Evolutionary conservation across 2,888 invertebrate genomes (phyloP).

Genomic region (Diarsia brunnea): DNA sequence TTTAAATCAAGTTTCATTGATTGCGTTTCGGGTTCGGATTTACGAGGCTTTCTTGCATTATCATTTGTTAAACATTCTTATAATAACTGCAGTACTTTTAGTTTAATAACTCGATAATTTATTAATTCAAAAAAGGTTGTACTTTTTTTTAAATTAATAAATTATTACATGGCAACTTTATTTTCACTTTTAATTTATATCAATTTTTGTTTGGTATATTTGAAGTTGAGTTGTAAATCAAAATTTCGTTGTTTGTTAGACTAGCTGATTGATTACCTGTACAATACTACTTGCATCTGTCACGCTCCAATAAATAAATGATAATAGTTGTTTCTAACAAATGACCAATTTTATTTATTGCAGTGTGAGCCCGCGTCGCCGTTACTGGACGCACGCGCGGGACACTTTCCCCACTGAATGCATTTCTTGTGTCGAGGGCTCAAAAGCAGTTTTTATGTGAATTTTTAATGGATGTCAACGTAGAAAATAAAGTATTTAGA

Average conservation of each 20-base stretch:
- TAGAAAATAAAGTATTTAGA: slow-evolving; percentile 70
- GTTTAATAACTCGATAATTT: slow-evolving; percentile 8
- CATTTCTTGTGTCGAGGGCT: slow-evolving; percentile 86
- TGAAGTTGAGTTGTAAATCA: slow-evolving; percentile 19
- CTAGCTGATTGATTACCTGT: slow-evolving; percentile 55
- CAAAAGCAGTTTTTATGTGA: slow-evolving; percentile 89
- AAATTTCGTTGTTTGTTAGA: slow-evolving; percentile 24
- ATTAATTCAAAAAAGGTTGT: slow-evolving; percentile 24
- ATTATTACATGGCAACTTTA: slow-evolving; percentile 47
- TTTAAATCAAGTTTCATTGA: slow-evolving; percentile 37
- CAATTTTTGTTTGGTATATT: slow-evolving; percentile 56
- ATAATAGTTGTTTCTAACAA: slow-evolving; percentile 43
- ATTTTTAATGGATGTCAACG: slow-evolving; percentile 84
- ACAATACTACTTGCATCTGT: slow-evolving; percentile 48
- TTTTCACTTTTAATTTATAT: slow-evolving; percentile 31
- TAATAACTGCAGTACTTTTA: slow-evolving; percentile 77
- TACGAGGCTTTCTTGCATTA: slow-evolving; percentile 56
- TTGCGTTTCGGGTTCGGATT: slow-evolving; percentile 61
- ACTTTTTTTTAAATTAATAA: slow-evolving; percentile 33
- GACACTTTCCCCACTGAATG: slow-evolving; percentile 74
- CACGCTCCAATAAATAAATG: slow-evolving; percentile 65
- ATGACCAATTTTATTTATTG: slow-evolving; percentile 72
- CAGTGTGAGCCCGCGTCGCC: slow-evolving; percentile 79
- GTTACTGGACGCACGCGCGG: slow-evolving; percentile 58
- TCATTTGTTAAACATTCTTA: slow-evolving; percentile 81